Evolutionary conservation across 2,113 vertebrate species (phyloP), one percentile per base, ranked within the genome.

Genomic region (Copsychus sechellarum): DNA sequence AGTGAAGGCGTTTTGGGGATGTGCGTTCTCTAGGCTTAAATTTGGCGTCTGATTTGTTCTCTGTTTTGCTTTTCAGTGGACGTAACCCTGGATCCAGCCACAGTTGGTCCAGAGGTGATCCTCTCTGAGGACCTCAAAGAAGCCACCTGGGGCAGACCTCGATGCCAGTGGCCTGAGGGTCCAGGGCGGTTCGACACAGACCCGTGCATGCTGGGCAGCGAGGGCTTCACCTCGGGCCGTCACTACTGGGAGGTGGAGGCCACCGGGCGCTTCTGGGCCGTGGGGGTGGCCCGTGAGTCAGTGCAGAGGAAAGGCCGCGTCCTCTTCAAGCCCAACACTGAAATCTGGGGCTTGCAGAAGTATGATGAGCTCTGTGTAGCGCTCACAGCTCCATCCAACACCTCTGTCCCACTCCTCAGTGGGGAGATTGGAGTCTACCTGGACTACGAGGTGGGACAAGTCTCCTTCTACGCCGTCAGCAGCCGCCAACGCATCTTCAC

Each of bases 231-330:
- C 72, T 96, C 95, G 0, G 95, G 95, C 25, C 83, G 92, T 1
- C 95, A 92, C 90, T 96, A 96, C 72, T 96, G 95, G 95, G 95
- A 96, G 72, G 58, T 95, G 67, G 72, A 91, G 45, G 94, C n/a
- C 8, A 80, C 3, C 0, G 94, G 95, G 3, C 76, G 92, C 18
- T 96, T 96, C 87, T 96, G 95, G 95, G 43, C 94, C 0, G 34
- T 96, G 1, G 94, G 95, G 16, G 94, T 96, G 76, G 95, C 94
- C 54, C 40, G 26, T 0, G 95, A 96, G 58, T 96, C 94, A 0
- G 43, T 95, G 2, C 90, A 8, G 67, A 92, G 95, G 67, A 94
- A 95, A 8, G 94, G 94, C 5, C 67, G 72, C 0, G 24, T 96
- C 87, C 95, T 96, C 48, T 96, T 95, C 81, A 80, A 95, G 14